These are phyloP conservation scores for Sesamia nonagrioides DNA, from an alignment of 1,140 invertebrate genomes.

Conservation along the genomic window DNA sequence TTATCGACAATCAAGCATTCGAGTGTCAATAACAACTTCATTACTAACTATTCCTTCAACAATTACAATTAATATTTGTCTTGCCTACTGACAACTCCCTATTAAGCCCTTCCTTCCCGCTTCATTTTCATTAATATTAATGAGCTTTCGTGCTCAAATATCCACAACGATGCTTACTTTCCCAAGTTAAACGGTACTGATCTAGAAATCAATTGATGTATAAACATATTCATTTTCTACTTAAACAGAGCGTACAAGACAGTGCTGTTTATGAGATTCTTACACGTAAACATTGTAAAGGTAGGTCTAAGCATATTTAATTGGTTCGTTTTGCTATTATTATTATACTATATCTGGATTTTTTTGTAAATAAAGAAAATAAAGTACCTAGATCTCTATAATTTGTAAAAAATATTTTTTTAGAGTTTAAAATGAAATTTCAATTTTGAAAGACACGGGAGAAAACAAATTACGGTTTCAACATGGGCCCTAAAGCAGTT, in stretches of 20 bases:
- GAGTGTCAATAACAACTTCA: neutral
- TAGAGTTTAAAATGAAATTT: too few species aligned
- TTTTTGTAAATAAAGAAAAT: neutral
- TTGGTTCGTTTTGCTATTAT: neutral
- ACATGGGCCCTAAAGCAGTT: neutral
- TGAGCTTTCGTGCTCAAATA: neutral
- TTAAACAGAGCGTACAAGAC: slow-evolving; percentile 38
- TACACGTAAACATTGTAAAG: slow-evolving; percentile 21
- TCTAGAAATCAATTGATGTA: slow-evolving; percentile 35
- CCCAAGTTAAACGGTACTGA: neutral
- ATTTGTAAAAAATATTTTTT: neutral
- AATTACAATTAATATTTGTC: slow-evolving; percentile 16
- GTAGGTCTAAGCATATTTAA: neutral
- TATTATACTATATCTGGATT: neutral
- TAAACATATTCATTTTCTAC: slow-evolving; percentile 34
- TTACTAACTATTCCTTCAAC: neutral
- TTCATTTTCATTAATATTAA: slow-evolving; percentile 7
- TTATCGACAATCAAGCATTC: neutral
- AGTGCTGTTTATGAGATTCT: slow-evolving; percentile 33
- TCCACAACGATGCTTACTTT: slow-evolving; percentile 11
- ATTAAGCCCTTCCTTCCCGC: slow-evolving; percentile 29
- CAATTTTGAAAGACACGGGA: neutral
- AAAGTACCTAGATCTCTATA: neutral
- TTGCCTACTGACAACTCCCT: neutral
- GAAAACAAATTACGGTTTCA: too few species aligned